These are phyloP conservation scores for Hylia prasina DNA, from an alignment of 2,113 vertebrate species.

Conservation along the genomic window DNA sequence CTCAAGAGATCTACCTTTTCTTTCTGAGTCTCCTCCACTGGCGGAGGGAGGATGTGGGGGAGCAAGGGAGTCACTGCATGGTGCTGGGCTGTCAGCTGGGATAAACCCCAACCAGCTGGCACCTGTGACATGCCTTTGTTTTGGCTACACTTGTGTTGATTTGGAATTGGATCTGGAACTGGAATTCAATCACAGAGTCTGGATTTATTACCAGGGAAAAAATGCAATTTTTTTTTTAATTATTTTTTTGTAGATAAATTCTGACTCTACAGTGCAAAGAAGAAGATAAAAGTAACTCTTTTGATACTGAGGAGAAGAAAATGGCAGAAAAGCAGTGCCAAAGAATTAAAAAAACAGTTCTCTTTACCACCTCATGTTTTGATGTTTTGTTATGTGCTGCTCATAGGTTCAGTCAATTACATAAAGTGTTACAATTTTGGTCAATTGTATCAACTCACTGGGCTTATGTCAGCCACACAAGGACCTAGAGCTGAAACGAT, in stretches of 20 bases:
- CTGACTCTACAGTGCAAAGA: neutral
- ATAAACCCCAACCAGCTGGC: neutral
- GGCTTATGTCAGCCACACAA: neutral
- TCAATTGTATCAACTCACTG: neutral
- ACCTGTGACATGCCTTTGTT: neutral
- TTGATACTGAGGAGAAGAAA: neutral
- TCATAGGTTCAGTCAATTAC: neutral
- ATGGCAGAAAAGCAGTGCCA: neutral
- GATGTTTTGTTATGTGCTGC: neutral
- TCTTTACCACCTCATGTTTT: neutral
- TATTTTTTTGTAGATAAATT: fast-evolving
- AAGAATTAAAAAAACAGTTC: neutral
- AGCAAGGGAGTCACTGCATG: neutral
- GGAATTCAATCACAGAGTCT: neutral
- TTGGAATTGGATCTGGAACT: neutral
- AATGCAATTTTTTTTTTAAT: neutral
- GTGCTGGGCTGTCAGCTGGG: neutral
- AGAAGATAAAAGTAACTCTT: neutral
- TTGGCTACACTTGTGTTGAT: neutral
- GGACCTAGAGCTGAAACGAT: neutral
- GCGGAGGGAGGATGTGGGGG: neutral
- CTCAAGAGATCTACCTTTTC: neutral
- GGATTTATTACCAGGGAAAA: neutral
- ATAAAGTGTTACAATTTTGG: neutral
- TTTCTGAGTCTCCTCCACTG: neutral